Evolutionary conservation across 1,140 invertebrate genomes (phyloP).

Genomic region (Luehdorfia chinensis): DNA sequence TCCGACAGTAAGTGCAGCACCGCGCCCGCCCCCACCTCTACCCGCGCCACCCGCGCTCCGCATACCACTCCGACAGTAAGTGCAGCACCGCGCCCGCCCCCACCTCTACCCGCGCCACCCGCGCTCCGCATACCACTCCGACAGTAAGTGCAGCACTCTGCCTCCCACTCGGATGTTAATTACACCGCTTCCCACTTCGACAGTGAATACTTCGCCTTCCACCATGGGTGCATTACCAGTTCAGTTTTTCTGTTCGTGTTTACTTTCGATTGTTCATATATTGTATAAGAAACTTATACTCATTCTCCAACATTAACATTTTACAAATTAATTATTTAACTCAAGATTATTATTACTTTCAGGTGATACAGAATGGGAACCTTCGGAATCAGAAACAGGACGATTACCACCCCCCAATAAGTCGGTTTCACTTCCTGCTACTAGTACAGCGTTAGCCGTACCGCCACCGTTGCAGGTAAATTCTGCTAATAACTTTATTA

Average conservation of each 20-base stretch:
- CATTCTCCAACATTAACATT: too few relatives aligned
- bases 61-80: constrained; percentile 55
- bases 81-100: constrained; percentile 20
- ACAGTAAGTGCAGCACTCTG: constrained; percentile 43
- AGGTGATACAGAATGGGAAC: constrained; percentile 82
- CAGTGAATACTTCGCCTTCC: constrained; percentile 40
- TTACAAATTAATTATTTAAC: too few relatives aligned
- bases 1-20: constrained; percentile 46
- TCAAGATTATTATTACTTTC: too few relatives aligned
- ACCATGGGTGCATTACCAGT: constrained; percentile 41
- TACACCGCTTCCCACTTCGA: constrained; percentile 43
- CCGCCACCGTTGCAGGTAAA: constrained; percentile 37
- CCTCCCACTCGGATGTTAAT: constrained; percentile 22
- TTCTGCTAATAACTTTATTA: not conserved
- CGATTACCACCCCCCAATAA: constrained; percentile 38
- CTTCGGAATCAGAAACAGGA: constrained; percentile 61
- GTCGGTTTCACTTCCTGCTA: constrained; percentile 55
- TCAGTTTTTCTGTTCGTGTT: too few relatives aligned
- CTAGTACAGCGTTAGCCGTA: constrained; percentile 52
- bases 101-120: constrained; percentile 25
- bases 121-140: constrained; percentile 40
- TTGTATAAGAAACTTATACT: too few relatives aligned
- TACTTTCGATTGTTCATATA: too few relatives aligned
- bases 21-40: constrained; percentile 18
- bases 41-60: constrained; percentile 28